A percentile compares a stretch with the other conserved stretches of the same genome.
phyloP scores from a whole-genome alignment of 2,113 vertebrate species.

The Odontophorus gujanensis region DNA sequence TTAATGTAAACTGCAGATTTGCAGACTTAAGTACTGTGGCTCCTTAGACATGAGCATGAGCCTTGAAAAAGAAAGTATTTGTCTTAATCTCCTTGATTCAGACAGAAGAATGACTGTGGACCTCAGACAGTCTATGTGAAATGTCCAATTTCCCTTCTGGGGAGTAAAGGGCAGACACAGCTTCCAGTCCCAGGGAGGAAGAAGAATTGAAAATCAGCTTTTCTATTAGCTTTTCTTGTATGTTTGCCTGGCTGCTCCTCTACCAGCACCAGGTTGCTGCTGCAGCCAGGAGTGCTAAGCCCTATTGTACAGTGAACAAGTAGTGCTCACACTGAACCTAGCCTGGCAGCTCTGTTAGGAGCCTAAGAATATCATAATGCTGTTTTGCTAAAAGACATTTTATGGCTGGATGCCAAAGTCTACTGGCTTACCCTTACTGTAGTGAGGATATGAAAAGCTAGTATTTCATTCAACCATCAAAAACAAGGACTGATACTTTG shows the following conservation, averaged over 20 bases:
- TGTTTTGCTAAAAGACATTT: not conserved
- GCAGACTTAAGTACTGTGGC: not conserved
- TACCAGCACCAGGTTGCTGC: not conserved
- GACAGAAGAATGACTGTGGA: not conserved
- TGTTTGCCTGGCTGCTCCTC: not conserved
- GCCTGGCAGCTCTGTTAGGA: not conserved
- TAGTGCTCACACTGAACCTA: not conserved
- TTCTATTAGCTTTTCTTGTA: not conserved
- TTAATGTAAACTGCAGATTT: not conserved
- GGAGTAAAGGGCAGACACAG: fast-evolving
- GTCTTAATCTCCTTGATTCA: not conserved
- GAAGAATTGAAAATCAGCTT: fast-evolving
- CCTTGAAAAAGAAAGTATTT: not conserved
- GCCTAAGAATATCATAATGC: not conserved
- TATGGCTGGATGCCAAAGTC: slow-evolving; percentile 44
- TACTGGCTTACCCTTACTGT: slow-evolving; percentile 36
- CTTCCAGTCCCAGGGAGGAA: not conserved
- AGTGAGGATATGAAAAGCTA: slow-evolving; percentile 32
- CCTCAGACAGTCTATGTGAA: not conserved
- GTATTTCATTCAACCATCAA: slow-evolving; percentile 60
- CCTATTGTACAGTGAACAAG: not conserved
- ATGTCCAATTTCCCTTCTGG: not conserved
- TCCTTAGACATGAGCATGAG: not conserved
- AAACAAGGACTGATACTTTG: slow-evolving; percentile 46
- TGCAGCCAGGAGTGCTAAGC: fast-evolving